Evolutionary conservation across 1,140 invertebrate species (phyloP).

Genomic region (Apis laboriosa): DNA sequence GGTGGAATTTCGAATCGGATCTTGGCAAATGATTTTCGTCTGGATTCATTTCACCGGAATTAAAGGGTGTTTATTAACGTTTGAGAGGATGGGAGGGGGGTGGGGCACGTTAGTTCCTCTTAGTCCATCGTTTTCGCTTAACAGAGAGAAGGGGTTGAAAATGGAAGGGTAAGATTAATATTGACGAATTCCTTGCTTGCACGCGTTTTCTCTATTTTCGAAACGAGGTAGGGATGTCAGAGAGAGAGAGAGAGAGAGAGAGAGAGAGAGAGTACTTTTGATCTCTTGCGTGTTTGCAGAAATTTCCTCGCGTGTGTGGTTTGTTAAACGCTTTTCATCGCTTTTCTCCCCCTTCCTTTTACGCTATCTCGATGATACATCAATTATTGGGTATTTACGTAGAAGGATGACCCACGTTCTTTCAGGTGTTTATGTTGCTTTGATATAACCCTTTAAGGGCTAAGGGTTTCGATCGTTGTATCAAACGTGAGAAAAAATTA

Average conservation of each 20-base stretch:
- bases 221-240: not conserved
- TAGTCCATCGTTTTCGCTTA: constrained; percentile 11
- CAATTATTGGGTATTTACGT: not conserved
- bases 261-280: constrained; percentile 15
- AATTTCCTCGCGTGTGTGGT: constrained; percentile 10
- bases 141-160: not conserved
- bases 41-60: constrained; percentile 22
- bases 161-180: constrained; percentile 28
- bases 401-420: not conserved
- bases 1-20: not conserved
- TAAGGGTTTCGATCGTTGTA: too few species aligned
- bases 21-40: constrained; percentile 26
- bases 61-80: constrained; percentile 32
- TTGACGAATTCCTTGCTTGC: constrained; percentile 31
- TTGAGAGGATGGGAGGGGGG: not conserved
- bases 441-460: not conserved
- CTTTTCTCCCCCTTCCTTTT: not conserved
- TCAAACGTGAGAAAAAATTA: too few species aligned
- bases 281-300: constrained; percentile 41
- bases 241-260: not conserved
- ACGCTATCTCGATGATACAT: not conserved
- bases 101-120: not conserved
- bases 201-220: constrained; percentile 18
- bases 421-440: not conserved
- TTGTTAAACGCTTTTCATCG: constrained; percentile 25